Base-by-base conservation (phyloP, 2,888 invertebrate genomes). In the Acleris emargana region DNA sequence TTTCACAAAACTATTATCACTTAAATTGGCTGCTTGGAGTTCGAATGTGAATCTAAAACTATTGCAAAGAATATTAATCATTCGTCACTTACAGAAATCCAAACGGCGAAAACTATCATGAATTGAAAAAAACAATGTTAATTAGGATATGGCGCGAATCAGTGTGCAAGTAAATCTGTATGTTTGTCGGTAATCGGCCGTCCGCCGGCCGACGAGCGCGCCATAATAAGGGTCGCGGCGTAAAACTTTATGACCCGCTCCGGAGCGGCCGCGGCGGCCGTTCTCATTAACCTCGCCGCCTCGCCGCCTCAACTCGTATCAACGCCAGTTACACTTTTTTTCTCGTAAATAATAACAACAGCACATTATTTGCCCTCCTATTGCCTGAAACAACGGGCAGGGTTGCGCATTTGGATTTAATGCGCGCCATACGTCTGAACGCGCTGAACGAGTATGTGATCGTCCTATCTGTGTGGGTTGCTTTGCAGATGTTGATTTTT, bases 231-330 rank as follows among this genome's bases (percentile, higher is more conserved):
- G 86, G 83, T 84, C 80, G 80, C 81, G 80, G 83, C 84, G 82
- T 86, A 85, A 87, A 87, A 87, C 85, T 88, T 87, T 87, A 89
- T 88, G 87, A 85, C 81, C 73, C 77, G 82, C 78, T 81, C 77
- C 79, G 82, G 79, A 80, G 82, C 82, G 79, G 78, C 73, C 82
- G 78, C 80, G 78, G 76, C 80, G 81, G 81, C 81, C 84, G 83
- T 88, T 86, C 83, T 87, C 89, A 89, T 89, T 89, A 88, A 86
- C 88, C 88, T 83, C 82, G 81, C 80, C 83, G 67, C 28, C 28
- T 28, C 70, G 67, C 70, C 68, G 76, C 71, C 69, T 69, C 70
- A 76, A 79, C 80, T 80, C 81, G 81, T 83, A 84, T 84, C 83
- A 82, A 82, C 77, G 77, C 73, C 68, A 68, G 72, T 73, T 72